Percentiles rank a stretch among this genome's conserved stretches.
Conservation (phyloP, 2,888 invertebrate species). For the Sesia apiformis region DNA sequence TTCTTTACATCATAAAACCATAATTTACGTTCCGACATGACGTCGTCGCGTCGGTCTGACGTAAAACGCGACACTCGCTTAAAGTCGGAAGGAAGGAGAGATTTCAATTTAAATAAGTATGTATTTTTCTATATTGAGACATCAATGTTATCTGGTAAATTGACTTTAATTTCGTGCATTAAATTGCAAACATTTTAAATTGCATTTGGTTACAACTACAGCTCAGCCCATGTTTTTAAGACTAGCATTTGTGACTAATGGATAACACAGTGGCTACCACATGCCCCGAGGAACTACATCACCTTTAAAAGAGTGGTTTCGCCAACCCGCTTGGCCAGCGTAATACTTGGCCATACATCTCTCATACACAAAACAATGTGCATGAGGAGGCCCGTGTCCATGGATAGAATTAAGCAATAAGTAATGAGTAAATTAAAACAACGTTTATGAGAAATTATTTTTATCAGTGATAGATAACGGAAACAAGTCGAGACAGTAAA, state of each 20-base stretch:
- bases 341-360: neutral
- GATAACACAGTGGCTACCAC: neutral
- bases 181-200: too few species aligned
- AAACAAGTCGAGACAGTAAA: too few species aligned
- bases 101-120: constrained; percentile 16
- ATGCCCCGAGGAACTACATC: too few species aligned
- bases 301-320: too few species aligned
- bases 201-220: too few species aligned
- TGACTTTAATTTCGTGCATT: neutral
- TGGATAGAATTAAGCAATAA: too few species aligned
- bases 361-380: too few species aligned
- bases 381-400: too few species aligned
- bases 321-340: neutral
- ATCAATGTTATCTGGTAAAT: neutral
- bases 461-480: too few species aligned
- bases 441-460: too few species aligned
- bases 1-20: neutral
- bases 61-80: constrained; percentile 23
- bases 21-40: neutral
- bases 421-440: too few species aligned
- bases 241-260: neutral
- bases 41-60: constrained; percentile 16
- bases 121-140: too few species aligned
- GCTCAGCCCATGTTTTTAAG: neutral
- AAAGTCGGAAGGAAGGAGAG: constrained; percentile 45